Evolutionary conservation across 2,888 invertebrate genomes (phyloP).

Genomic region (Tanytarsus gracilentus): DNA sequence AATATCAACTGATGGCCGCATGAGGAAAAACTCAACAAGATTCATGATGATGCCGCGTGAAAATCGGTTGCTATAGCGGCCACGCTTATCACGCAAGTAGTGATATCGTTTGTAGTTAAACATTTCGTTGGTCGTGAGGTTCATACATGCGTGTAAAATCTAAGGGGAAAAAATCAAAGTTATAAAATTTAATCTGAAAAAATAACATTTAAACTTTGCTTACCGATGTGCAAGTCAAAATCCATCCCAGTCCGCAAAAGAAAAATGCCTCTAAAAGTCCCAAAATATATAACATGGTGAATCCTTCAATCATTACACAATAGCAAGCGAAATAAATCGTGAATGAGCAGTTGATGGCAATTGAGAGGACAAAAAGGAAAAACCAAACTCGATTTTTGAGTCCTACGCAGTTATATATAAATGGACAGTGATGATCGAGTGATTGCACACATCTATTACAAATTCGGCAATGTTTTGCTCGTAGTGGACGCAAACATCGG

Average conservation of each 20-base stretch:
- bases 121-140: conserved; percentile 90
- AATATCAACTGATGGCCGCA: conserved; percentile 60
- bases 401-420: conserved; percentile 91
- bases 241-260: conserved; percentile 80
- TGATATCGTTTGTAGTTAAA: conserved; percentile 88
- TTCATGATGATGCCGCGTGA: conserved; percentile 82
- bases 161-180: conserved; percentile 43
- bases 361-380: conserved; percentile 77
- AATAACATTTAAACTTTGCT: conserved; percentile 39
- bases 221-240: conserved; percentile 79
- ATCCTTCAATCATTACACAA: conserved; percentile 74
- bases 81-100: conserved; percentile 78
- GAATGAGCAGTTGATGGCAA: conserved; percentile 78
- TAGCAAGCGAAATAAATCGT: conserved; percentile 82
- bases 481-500: conserved; percentile 71
- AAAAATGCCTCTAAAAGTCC: conserved; percentile 73
- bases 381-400: conserved; percentile 89
- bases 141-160: conserved; percentile 87
- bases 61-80: conserved; percentile 83
- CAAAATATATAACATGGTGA: conserved; percentile 74
- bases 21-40: conserved; percentile 78
- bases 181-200: neutral
- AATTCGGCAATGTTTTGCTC: conserved; percentile 86
- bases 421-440: conserved; percentile 93
- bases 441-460: conserved; percentile 79